phyloP scores from a whole-genome alignment of 1,140 invertebrate genomes.

The Microplitis demolitor region DNA sequence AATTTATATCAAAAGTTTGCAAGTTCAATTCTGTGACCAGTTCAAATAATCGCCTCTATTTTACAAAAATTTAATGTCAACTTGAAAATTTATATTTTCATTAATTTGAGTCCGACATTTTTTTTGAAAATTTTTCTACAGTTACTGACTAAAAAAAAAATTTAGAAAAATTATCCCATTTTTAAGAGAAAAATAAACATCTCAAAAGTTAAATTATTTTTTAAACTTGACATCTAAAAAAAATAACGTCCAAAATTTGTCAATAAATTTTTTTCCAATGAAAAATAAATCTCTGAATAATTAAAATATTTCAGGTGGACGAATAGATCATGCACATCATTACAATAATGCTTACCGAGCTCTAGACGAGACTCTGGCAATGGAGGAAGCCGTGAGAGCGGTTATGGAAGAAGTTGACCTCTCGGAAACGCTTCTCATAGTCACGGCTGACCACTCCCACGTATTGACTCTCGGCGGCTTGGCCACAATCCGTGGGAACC shows the following conservation, averaged over 20 bases:
- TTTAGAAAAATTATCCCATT: no score
- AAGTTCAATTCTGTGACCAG: no score
- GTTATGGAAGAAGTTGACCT: constrained; percentile 71
- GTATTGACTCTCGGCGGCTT: constrained; percentile 79
- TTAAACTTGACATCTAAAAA: no score
- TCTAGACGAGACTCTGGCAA: constrained; percentile 77
- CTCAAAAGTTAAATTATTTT: no score
- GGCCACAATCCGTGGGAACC: constrained; percentile 69
- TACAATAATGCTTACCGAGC: constrained; percentile 77
- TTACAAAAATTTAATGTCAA: no score
- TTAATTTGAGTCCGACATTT: no score
- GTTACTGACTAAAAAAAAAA: no score
- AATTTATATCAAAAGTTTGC: no score
- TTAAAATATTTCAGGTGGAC: constrained; percentile 66
- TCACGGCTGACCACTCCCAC: constrained; percentile 83
- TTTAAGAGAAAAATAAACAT: no score
- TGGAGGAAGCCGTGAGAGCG: constrained; percentile 74
- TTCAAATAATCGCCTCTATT: no score
- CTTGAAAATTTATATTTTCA: no score
- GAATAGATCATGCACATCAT: constrained; percentile 86
- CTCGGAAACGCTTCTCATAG: constrained; percentile 77
- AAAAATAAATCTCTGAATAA: neutral
- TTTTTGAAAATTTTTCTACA: no score
- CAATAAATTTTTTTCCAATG: neutral
- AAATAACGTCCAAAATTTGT: neutral